phyloP scores from a whole-genome alignment of 2,113 vertebrate species.

The Galemys pyrenaicus region DNA sequence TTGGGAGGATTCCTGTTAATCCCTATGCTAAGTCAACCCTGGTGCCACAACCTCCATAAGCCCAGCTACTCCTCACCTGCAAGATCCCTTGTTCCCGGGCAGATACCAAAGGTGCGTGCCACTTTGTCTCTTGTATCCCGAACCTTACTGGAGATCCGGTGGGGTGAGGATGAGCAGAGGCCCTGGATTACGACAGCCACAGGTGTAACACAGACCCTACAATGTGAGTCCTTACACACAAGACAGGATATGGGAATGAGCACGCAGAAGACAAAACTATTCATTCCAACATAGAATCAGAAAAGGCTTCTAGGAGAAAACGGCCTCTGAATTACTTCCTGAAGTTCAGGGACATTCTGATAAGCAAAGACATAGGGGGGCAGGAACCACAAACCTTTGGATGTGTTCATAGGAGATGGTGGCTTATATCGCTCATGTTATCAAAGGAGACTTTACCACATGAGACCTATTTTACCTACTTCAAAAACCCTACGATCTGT shows the following conservation, averaged over 20 bases:
- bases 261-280: not conserved
- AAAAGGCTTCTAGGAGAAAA: not conserved
- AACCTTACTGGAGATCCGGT: not conserved
- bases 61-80: not conserved
- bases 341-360: not conserved
- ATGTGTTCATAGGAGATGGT: not conserved
- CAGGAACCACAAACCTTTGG: not conserved
- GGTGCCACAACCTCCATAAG: not conserved
- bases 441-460: not conserved
- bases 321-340: not conserved
- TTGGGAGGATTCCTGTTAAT: not conserved
- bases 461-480: not conserved
- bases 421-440: not conserved
- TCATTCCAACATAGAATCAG: not conserved
- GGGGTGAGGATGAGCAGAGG: not conserved
- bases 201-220: not conserved
- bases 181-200: too few species aligned
- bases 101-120: not conserved
- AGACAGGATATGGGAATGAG: fast-evolving
- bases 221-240: too few species aligned
- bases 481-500: not conserved
- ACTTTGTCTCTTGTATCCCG: not conserved
- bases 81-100: fast-evolving
- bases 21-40: not conserved
- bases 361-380: not conserved